Base-by-base conservation (phyloP, 1,140 invertebrate genomes). In the Lordiphosa stackelbergi region DNA sequence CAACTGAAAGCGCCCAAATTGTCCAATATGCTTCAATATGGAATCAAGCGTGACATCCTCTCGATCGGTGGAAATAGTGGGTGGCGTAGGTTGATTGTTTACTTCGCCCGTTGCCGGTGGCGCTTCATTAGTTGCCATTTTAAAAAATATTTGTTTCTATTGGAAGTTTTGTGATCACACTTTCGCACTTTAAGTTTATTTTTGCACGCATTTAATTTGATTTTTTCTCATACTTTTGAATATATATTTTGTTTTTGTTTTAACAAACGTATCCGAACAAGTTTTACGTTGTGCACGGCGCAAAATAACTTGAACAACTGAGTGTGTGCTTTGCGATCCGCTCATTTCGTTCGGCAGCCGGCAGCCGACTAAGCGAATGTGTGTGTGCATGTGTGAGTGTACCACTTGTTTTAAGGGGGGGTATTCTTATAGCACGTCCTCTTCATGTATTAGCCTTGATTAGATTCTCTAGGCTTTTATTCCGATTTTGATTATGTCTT, bases 1-100 rank as follows among this genome's bases (percentile, higher is more conserved):
- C 19, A 90, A 51, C 74, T 92, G 91, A 78, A 90, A 92, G 49
- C 77, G 78, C 10, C 91, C 91, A 51, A 92, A 91, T 54, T 90
- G 88, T 0, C 91, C 91, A 86, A 58, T 88, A 71, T 63, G 90
- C 65, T 52, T 89, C 65, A 49, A 68, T 54, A 74, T 91, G 88
- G 64, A 59, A 38, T 87, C 85, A 3, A 87, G 57, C 3, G 73
- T 77, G 7, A 73, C 54, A 1, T 87, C 81, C 28, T 87, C 77
- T 1, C 71, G 48, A 89, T 85, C 73, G 35, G 28, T 31, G 28
- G 28, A 31, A 31, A 31, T 31, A 8, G 28, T 31, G 28, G 28
- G 28, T 28, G 12, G 1, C 0, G 58, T 55, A 48, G 13, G 41
- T 22, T 10, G 12, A 11, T 7, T 35, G 37, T n/a, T 24, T 8